A percentile compares a stretch with the other conserved stretches of the same genome.
phyloP scores from a whole-genome alignment of 2,113 vertebrate species.

The Garra rufa region DNA sequence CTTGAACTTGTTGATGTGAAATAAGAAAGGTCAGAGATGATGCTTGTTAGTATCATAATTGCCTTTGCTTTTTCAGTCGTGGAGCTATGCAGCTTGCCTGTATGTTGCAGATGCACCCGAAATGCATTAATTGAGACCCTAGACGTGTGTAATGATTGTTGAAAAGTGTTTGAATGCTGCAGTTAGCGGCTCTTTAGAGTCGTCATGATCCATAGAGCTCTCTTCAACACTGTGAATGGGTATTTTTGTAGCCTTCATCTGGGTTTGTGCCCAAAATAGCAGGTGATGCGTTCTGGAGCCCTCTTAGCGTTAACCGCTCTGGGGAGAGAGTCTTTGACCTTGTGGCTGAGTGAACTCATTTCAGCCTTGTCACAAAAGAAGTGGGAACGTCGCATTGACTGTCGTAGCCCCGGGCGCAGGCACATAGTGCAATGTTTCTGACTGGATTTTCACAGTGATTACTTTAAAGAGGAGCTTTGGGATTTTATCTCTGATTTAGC shows the following conservation, averaged over 20 bases:
- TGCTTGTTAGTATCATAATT: neutral
- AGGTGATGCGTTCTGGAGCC: slow-evolving; percentile 57
- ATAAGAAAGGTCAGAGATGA: slow-evolving; percentile 24
- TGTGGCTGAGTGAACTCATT: slow-evolving; percentile 53
- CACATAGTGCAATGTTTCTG: slow-evolving; percentile 28
- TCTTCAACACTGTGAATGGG: slow-evolving; percentile 54
- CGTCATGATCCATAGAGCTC: slow-evolving; percentile 26
- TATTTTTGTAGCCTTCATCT: slow-evolving; percentile 52
- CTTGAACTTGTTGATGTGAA: neutral
- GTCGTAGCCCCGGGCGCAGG: slow-evolving; percentile 39
- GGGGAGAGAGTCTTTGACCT: slow-evolving; percentile 52
- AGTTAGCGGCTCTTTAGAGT: slow-evolving; percentile 38
- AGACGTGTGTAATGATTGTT: neutral
- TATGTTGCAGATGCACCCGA: neutral
- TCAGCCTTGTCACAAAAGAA: slow-evolving; percentile 52
- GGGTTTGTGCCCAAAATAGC: slow-evolving; percentile 61
- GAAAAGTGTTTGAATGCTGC: slow-evolving; percentile 36
- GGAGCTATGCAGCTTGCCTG: neutral
- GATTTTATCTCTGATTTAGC: slow-evolving; percentile 50
- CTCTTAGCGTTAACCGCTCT: slow-evolving; percentile 33
- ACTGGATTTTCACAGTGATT: slow-evolving; percentile 54
- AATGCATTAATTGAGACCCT: neutral
- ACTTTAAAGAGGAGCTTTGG: slow-evolving; percentile 52
- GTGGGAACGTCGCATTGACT: slow-evolving; percentile 48
- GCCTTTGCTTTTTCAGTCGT: neutral